Percentiles rank a stretch among this genome's conserved stretches.
Conservation (phyloP, 2,797 vertebrate genomes). For the Percopsis omiscomaycus region DNA sequence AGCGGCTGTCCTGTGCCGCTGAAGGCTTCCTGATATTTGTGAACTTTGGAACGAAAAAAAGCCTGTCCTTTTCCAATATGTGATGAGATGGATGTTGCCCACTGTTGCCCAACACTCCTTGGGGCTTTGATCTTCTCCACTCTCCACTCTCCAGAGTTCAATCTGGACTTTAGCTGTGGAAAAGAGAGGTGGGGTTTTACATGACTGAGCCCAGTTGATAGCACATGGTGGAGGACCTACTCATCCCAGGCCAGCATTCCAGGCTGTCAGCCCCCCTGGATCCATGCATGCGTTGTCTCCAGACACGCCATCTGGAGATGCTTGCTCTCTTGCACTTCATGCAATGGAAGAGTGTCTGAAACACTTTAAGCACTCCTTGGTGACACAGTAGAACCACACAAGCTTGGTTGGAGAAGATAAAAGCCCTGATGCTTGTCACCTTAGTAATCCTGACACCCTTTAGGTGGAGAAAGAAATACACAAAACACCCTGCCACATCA, state of each 20-base stretch:
- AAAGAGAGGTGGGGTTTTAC: slow-evolving; percentile 53
- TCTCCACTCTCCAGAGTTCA: slow-evolving; percentile 25
- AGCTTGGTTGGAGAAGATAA: slow-evolving; percentile 36
- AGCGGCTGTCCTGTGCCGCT: slow-evolving; percentile 20
- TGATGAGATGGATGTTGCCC: slow-evolving; percentile 35
- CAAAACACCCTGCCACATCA: background rate
- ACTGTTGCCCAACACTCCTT: slow-evolving; percentile 32
- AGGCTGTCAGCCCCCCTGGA: slow-evolving; percentile 60
- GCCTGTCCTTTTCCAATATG: slow-evolving; percentile 16
- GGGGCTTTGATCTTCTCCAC: slow-evolving; percentile 61
- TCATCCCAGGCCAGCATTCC: slow-evolving; percentile 67
- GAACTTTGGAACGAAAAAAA: slow-evolving; percentile 49
- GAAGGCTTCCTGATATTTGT: slow-evolving; percentile 31
- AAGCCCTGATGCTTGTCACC: slow-evolving; percentile 39
- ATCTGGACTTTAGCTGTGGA: slow-evolving; percentile 66
- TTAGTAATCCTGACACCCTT: slow-evolving; percentile 66
- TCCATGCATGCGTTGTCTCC: slow-evolving; percentile 60
- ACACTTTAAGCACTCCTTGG: slow-evolving; percentile 56
- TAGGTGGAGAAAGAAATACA: slow-evolving; percentile 8
- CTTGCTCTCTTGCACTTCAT: slow-evolving; percentile 52
- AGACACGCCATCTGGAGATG: slow-evolving; percentile 68
- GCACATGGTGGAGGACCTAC: slow-evolving; percentile 67
- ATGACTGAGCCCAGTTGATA: slow-evolving; percentile 60
- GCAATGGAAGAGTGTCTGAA: slow-evolving; percentile 51
- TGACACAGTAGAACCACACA: slow-evolving; percentile 38